Evolutionary conservation across 1,140 invertebrate species (phyloP).

Genomic region (Sogatella furcifera): DNA sequence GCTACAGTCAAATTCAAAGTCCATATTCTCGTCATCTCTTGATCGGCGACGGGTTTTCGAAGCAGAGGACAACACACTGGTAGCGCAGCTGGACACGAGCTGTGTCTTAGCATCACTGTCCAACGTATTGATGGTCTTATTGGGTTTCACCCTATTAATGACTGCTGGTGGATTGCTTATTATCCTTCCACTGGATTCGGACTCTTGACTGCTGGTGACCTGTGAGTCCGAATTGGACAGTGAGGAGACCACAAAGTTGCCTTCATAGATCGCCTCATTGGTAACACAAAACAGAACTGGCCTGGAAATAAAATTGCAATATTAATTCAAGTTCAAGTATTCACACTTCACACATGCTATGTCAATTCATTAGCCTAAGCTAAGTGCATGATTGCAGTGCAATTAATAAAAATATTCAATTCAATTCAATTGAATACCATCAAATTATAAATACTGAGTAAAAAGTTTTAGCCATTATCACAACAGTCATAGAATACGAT

Average conservation of each 20-base stretch:
- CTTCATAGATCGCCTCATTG: constrained; percentile 18
- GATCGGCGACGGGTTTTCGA: background rate
- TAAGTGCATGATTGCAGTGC: too few species aligned
- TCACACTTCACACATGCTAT: too few species aligned
- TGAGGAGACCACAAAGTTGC: constrained; percentile 18
- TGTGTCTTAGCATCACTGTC: background rate
- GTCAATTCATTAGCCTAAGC: too few species aligned
- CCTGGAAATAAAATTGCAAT: constrained; percentile 8
- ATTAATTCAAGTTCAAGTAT: too few species aligned
- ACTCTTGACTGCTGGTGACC: background rate
- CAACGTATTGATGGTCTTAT: background rate
- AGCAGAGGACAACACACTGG: background rate
- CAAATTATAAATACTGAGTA: too few species aligned
- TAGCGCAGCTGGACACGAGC: background rate
- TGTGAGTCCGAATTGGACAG: background rate
- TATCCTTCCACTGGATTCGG: background rate
- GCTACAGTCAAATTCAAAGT: background rate
- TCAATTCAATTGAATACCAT: too few species aligned
- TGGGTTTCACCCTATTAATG: background rate
- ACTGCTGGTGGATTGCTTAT: background rate
- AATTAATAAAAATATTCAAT: too few species aligned
- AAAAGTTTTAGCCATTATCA: too few species aligned
- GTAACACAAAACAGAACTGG: constrained; percentile 19
- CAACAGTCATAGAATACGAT: too few species aligned
- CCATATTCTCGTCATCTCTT: background rate